phyloP scores from a whole-genome alignment of 2,113 vertebrate genomes.

The Callaeas wilsoni region DNA sequence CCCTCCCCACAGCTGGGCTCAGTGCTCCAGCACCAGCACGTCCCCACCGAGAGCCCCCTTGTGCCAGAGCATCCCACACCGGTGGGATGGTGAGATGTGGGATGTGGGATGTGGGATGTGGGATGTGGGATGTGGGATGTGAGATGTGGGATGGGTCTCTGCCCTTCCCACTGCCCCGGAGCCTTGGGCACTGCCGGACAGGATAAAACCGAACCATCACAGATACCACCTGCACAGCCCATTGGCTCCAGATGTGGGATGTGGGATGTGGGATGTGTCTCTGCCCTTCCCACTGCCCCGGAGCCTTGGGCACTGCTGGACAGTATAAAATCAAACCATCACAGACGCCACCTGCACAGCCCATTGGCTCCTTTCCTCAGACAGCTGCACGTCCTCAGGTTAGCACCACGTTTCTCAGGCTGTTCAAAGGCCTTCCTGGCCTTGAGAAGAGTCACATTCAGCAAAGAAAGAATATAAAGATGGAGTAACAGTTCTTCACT shows the following conservation, averaged over 20 bases:
- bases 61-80: accelerated
- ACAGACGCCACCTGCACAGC: not conserved
- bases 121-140: no score
- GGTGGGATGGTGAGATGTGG: no score
- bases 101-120: no score
- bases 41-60: not conserved
- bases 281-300: not conserved
- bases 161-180: no score
- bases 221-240: no score
- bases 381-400: not conserved
- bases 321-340: not conserved
- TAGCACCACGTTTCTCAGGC: not conserved
- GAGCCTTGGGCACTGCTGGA: not conserved
- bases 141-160: no score
- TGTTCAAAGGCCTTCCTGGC: not conserved
- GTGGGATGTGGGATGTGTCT: no score
- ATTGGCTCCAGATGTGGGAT: no score
- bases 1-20: not conserved
- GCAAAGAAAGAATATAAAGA: not conserved
- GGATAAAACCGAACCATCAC: no score
- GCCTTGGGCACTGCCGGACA: no score
- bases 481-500: not conserved
- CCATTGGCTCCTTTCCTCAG: not conserved
- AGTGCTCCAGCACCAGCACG: not conserved
- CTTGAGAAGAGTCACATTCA: not conserved